Base-by-base conservation (phyloP, 2,113 vertebrate genomes). In the Dryoscopus gambensis region DNA sequence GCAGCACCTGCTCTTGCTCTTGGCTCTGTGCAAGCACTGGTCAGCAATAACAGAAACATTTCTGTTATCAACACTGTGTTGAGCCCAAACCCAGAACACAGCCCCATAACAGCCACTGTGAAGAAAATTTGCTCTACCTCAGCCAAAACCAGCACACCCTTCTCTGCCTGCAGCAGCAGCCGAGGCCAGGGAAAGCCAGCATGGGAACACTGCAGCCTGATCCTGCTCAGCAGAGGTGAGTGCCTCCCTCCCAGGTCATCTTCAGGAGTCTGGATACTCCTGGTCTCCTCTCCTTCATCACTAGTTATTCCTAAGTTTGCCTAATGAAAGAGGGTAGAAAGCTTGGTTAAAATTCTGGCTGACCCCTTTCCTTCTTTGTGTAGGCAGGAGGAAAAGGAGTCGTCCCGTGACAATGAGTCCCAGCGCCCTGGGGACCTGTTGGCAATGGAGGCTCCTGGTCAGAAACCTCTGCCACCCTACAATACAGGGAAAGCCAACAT, bases 381-480 rank as follows among this genome's bases (percentile, higher is more conserved):
- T 28, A 92, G 37, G 8, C 62, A 98, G 98, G 93, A 97, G 94
- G 52, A 98, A 95, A 96, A 97, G 22, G 93, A 95, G 68, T 87
- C 93, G 13, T 98, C 97, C 64, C 98, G 98, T 8, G 98, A 98
- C 2, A 97, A 97, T 15, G 53, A 98, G 8, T 22, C 87, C 78
- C 7, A 27, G 70, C 31, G 53, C 57, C 92, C 35, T 25, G 65
- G 79, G 82, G 97, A 86, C 70, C 25, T 33, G 10, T 53, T 94
- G 20, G 64, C 93, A 68, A 56, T 52, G 2, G 84, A 87, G 62
- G 44, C 21, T 10, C 60, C 77, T 23, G 64, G 87, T 18, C 88
- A 53, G 39, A 55, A 94, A 56, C 93, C 84, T 75, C 73, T 75
- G 13, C 89, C 95, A 35, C 2, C 35, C 59, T 52, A 10, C 46